Evolutionary conservation across 1,140 invertebrate genomes (phyloP), one percentile per base, ranked within the genome.

Genomic region (Lepidotrigona ventralis): DNA sequence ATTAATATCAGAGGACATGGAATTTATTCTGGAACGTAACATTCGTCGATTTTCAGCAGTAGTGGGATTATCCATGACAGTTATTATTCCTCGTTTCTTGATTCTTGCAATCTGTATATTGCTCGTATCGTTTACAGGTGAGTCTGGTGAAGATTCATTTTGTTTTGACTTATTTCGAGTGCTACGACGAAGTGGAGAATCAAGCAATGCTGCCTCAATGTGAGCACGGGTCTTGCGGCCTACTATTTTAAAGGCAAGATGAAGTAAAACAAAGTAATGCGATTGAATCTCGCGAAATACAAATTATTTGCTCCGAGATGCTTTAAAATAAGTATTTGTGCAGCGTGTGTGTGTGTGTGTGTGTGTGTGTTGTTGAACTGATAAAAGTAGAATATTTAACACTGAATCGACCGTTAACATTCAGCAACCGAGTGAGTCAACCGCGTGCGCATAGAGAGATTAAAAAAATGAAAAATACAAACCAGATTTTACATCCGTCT

Each of bases 171-270:
- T 90, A n/a, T 71, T 89, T 74, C 90, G 89, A 5, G 81, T 88
- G 15, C 90, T 93, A 12, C 90, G 85, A 19, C 91, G 88, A 17
- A 90, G 46, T 17, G 91, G 90, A 29, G 91, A 91, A 79, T 90
- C 88, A 11, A 81, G 54, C 0, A 79, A 53, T n/a, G 39, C 12
- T 46, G 79, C 39, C 15, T 11, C n/a, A 2, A 53, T 15, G 2
- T 72, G 46, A 60, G 5, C 8, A 54, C 83, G 86, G 33, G 78
- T 83, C 74, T n/a, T 85, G 21, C 78, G 85, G 68, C 72, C 88
- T 90, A 26, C 46, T 39, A 69, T 79, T 39, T 78, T 12, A 33
- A 70, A 17, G 81, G 21, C 64, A 73, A 54, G 11, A 53, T 74
- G 9, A n/a, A 78, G 21, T 29, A 72, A 33, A 78, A 56, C 29